Conservation (phyloP, 2,797 vertebrate species). For the Limnodromus scolopaceus region DNA sequence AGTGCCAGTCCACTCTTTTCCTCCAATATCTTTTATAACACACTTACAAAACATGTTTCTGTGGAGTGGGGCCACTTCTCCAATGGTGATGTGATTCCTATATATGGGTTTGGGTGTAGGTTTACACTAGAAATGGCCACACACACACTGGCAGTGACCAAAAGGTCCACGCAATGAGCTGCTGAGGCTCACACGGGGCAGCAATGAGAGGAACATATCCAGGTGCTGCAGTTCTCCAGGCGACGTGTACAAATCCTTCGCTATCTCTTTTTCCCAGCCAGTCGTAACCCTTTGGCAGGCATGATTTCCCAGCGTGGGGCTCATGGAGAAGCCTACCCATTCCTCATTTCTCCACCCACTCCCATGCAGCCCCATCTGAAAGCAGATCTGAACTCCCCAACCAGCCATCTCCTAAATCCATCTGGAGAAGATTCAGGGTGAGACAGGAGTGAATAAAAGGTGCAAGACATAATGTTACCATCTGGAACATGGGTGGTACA, state of each 20-base stretch:
- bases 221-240: background rate
- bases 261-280: background rate
- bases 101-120: background rate
- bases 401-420: background rate
- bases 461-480: background rate
- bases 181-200: background rate
- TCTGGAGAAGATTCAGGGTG: background rate
- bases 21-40: background rate
- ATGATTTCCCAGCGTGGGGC: rapidly evolving
- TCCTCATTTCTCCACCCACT: rapidly evolving
- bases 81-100: background rate
- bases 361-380: background rate
- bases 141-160: background rate
- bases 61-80: background rate
- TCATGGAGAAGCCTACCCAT: background rate
- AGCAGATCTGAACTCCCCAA: background rate
- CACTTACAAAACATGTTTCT: background rate
- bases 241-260: background rate
- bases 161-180: background rate
- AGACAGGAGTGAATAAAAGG: background rate
- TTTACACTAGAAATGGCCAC: background rate
- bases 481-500: background rate
- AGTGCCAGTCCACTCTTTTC: background rate
- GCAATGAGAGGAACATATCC: background rate
- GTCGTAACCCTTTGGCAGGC: background rate